Evolutionary conservation across 2,797 vertebrate species (phyloP), one percentile per base, ranked within the genome.

Genomic region (Danio aesculapii): DNA sequence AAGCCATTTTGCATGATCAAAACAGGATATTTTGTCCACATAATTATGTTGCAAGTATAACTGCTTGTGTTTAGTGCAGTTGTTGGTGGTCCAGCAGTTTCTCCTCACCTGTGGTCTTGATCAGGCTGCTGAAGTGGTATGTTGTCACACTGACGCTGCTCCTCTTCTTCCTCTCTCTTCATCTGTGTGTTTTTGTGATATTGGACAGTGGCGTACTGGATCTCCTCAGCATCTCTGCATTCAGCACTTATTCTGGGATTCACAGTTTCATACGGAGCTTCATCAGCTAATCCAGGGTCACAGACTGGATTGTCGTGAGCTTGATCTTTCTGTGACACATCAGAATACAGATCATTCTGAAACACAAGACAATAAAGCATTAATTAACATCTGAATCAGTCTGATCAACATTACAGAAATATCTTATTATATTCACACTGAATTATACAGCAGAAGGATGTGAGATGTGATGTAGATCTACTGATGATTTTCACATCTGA

Each of bases 331-430:
- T 21, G 43, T 21, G 11, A 12, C 3, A 1, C 6, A 0, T 13
- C 64, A 47, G 43, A 13, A 47, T 44, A 44, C 5, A 64, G 62
- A 64, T 64, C 41, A 64, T 64, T 64, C 16, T 64, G 62, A 64
- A 64, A 66, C 4, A 66, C 16, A 66, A 47, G 43, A 66, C 5
- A 17, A 46, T 3, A 44, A 10, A 6, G 6, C 0, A 46, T 64
- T n/a, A 11, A 43, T 30, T 30, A 30, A 3, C 30, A 30, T 30
- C 30, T 30, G 30, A 30, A 30, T 30, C 30, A 30, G 30, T 30
- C 30, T 30, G 30, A 30, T 30, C 30, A 30, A 30, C 30, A 30
- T 30, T 30, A 1, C 30, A 30, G 30, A 30, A 30, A 30, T 30
- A 30, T 30, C 3, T 30, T 30, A 30, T 30, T n/a, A n/a, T 30